Base-by-base conservation (phyloP, 2,797 vertebrate species). In the Sitta carolinensis region DNA sequence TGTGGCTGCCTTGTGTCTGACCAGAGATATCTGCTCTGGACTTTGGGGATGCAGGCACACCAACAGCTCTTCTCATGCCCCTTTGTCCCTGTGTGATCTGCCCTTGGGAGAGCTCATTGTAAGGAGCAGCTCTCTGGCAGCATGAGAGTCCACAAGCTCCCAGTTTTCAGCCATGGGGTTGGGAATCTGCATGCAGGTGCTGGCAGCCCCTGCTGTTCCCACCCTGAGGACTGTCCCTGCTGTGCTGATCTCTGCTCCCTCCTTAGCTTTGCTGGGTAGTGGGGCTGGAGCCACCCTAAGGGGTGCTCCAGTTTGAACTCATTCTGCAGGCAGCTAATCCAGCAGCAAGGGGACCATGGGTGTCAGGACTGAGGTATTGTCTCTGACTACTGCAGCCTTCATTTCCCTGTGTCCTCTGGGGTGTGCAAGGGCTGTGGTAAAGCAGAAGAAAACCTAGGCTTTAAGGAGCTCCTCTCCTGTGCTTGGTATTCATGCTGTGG, bases 1-100 rank as follows among this genome's bases (percentile, higher is more conserved):
- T 2, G 6, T 47, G 55, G 9, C 36, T 55, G 64, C 38, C 66
- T 38, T 0, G 0, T 57, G 61, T 5, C 29, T n/a, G 52, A 3
- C 36, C 38, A 85, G 69, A 27, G 45, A 12, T 12, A 10, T 2
- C 54, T 3, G 4, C 45, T 43, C 16, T 59, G 62, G 32, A 34
- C 16, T 26, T 18, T 22, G 59, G 85, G 38, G 25, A 16, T 51
- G n/a, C 30, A 62, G 64, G 30, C 32, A 36, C 1, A 2, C 14
- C 62, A 13, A 13, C 29, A 20, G 52, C 52, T 66, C 67, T 58
- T 42, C 69, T 61, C 52, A 1, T 9, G 10, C 2, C 21, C 40
- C 18, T 17, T 72, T 51, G 57, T 38, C 50, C 14, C 11, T 42
- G 54, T 6, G 1, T 18, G 19, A 2, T 18, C 32, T 64, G 15